Conservation (phyloP, 2,113 vertebrate genomes). For the cat (Felis catus) region DNA sequence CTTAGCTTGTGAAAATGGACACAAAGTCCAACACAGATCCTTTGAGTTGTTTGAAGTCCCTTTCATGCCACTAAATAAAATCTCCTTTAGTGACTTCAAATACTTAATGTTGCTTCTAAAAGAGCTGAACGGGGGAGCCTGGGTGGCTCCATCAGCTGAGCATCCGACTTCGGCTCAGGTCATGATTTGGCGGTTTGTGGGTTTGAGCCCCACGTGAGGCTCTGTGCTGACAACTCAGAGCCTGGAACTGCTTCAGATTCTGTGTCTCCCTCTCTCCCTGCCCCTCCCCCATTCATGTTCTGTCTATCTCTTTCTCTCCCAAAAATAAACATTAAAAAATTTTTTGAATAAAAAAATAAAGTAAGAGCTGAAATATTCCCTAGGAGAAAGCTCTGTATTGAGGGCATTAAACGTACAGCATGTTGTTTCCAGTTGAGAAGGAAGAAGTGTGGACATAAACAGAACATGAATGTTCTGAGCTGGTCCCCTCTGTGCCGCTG, state of each 20-base stretch:
- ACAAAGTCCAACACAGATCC: background rate
- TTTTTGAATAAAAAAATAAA: background rate
- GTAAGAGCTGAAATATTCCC: background rate
- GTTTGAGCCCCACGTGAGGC: no score
- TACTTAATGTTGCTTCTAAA: background rate
- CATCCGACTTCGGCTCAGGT: no score
- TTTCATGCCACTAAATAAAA: background rate
- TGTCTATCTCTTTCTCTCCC: no score
- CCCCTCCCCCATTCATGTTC: no score
- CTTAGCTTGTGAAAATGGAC: background rate
- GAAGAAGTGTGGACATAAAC: background rate
- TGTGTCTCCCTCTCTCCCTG: no score
- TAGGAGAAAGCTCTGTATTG: background rate
- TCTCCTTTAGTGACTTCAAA: background rate
- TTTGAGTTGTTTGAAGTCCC: background rate
- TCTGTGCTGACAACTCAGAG: no score
- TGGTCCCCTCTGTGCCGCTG: background rate
- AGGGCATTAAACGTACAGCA: background rate
- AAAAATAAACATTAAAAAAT: no score
- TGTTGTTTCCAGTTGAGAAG: background rate
- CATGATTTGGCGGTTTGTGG: no score
- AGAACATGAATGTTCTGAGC: background rate
- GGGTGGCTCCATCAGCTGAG: no score
- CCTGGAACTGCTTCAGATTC: no score
- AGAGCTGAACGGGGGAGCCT: background rate